Evolutionary conservation across 2,113 vertebrate genomes (phyloP).

Genomic region (Calidris pygmaea): DNA sequence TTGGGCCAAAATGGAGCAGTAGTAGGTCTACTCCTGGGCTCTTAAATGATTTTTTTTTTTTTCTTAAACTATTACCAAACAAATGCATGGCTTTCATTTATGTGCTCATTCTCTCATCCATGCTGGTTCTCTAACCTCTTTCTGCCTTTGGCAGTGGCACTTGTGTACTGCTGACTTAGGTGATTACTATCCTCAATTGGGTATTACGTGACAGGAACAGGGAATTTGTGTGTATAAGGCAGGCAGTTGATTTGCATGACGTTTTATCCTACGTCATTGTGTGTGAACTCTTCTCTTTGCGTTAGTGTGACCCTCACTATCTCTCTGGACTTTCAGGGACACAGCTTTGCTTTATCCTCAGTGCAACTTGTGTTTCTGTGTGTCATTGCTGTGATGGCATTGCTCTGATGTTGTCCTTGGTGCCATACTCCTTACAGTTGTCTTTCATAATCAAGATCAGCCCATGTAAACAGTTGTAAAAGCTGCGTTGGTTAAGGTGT

Average conservation of each 20-base stretch:
- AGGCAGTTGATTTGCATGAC: background rate
- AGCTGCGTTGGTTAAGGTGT: background rate
- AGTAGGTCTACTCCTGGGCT: background rate
- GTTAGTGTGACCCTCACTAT: background rate
- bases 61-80: background rate
- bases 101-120: background rate
- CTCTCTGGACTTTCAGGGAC: constrained; percentile 21
- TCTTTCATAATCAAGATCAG: background rate
- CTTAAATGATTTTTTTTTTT: background rate
- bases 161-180: background rate
- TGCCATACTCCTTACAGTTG: background rate
- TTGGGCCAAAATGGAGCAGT: background rate
- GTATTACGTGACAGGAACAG: background rate
- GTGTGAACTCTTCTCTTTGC: background rate
- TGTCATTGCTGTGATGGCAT: background rate
- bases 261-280: background rate
- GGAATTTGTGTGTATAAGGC: background rate
- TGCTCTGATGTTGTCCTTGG: background rate
- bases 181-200: background rate
- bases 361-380: background rate
- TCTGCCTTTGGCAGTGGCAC: background rate
- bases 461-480: background rate
- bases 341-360: background rate
- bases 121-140: background rate
- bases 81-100: background rate